Base-by-base conservation (phyloP, 2,888 invertebrate genomes). In the Diaperis boleti region DNA sequence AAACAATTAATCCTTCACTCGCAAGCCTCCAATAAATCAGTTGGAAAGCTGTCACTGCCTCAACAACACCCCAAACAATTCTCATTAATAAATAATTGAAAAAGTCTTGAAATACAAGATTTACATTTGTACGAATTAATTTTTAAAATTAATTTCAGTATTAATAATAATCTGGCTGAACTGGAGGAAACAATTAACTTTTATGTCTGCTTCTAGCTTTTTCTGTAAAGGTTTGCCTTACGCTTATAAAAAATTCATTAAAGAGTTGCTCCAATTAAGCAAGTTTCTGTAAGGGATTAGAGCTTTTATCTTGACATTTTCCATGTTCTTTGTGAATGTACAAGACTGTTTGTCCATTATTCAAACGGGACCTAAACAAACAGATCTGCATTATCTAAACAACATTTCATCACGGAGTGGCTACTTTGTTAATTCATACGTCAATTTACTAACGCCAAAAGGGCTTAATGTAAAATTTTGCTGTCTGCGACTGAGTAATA, bases 301-400 rank as follows among this genome's bases (percentile, higher is more conserved):
- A 8, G 41, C 35, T 37, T 50, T 50, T 50, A 50, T 50, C 50
- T 50, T 15, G 35, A 35, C 50, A 20, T 50, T 37, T 26, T 17
- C 50, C 13, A 15, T 35, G 37, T 50, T 35, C 50, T 50, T 50
- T 37, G 35, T 35, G 18, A 13, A 33, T 33, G 13, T n/a, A 50
- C 37, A 50, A 37, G 35, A 37, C 35, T 37, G 45, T 35, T 35
- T 37, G 50, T 50, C 50, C 50, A 50, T 50, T 50, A 50, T 37
- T 37, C 18, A 50, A 37, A 50, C 50, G 31, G 22, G 20, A 18
- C 50, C 50, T 50, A 37, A 37, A 20, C 50, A 50, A 50, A 50
- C 50, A 50, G 35, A 7, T 33, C 20, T 22, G 17, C 35, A 37
- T 50, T 35, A 47, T 50, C 50, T 37, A 35, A 49, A 49, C 49